These are phyloP conservation scores for Steinernema carpocapsae DNA, from an alignment of 2,888 invertebrate species.

Conservation along the genomic window DNA sequence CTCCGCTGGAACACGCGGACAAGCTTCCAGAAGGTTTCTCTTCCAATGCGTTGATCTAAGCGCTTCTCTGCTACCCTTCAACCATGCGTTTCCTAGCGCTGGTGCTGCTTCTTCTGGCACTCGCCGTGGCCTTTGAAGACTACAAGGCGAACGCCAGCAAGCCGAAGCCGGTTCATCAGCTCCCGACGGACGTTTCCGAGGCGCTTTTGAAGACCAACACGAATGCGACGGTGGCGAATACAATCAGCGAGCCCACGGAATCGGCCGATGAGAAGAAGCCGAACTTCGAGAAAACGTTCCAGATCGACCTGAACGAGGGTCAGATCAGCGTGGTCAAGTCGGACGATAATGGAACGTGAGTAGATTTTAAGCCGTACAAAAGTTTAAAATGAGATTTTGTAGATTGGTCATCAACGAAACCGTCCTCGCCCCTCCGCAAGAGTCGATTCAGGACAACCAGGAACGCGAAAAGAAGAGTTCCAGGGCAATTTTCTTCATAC, in stretches of 20 bases:
- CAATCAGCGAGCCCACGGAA: neutral
- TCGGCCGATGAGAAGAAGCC: neutral
- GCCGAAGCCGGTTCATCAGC: neutral
- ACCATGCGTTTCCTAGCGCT: neutral
- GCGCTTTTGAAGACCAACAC: neutral
- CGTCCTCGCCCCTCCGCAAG: neutral
- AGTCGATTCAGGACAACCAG: neutral
- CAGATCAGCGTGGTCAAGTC: conserved; percentile 19
- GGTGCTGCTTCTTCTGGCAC: neutral
- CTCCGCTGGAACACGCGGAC: too few relatives aligned
- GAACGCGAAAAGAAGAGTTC: conserved; percentile 49
- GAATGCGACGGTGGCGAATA: neutral
- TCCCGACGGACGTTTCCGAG: conserved; percentile 15
- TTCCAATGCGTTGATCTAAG: too few relatives aligned
- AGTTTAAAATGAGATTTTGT: neutral
- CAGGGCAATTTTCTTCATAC: conserved; percentile 91
- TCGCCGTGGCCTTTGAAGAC: neutral
- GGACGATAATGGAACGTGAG: conserved; percentile 30
- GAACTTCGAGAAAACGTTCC: conserved; percentile 23
- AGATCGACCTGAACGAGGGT: neutral
- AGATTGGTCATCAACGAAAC: conserved; percentile 19
- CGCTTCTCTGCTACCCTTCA: neutral
- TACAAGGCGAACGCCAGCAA: neutral
- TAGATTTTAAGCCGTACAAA: neutral
- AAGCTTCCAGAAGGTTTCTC: too few relatives aligned